Evolutionary conservation across 2,113 vertebrate species (phyloP).

Genomic region (Glaucomys volans): DNA sequence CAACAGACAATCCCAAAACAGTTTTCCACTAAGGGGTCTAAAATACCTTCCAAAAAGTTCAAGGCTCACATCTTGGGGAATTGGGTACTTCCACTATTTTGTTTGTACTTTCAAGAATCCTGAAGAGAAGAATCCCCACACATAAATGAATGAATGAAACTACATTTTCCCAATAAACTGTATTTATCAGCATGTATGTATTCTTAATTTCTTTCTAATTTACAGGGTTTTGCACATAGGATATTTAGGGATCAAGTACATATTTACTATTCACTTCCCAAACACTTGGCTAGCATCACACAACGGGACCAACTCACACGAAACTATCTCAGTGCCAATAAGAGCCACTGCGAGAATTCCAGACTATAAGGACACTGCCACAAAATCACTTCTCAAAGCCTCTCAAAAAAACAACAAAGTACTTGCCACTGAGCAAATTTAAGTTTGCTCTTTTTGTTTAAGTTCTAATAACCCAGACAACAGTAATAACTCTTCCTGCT

Average conservation of each 20-base stretch:
- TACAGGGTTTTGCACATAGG: conserved; percentile 31
- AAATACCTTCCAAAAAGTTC: not conserved
- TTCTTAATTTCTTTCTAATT: conserved; percentile 47
- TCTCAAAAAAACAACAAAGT: not conserved
- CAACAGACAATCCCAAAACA: not conserved
- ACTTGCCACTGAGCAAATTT: not conserved
- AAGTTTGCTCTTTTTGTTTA: not conserved
- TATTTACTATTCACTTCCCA: conserved; percentile 19
- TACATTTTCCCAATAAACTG: not conserved
- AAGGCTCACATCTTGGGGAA: not conserved
- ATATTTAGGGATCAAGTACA: not conserved
- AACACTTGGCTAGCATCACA: not conserved
- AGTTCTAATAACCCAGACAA: not conserved
- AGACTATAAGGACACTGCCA: not conserved
- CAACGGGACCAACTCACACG: not conserved
- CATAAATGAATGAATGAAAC: conserved; percentile 13
- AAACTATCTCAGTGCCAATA: not conserved
- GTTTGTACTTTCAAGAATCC: conserved; percentile 5
- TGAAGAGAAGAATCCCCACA: not conserved
- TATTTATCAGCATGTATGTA: not conserved
- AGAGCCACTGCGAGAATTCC: not conserved
- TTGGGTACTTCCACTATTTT: not conserved
- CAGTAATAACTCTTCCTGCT: not conserved
- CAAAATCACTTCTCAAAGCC: not conserved
- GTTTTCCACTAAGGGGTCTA: not conserved